Evolutionary conservation across 1,140 invertebrate genomes (phyloP), one percentile per base, ranked within the genome.

Genomic region (Caenorhabditis elegans): DNA sequence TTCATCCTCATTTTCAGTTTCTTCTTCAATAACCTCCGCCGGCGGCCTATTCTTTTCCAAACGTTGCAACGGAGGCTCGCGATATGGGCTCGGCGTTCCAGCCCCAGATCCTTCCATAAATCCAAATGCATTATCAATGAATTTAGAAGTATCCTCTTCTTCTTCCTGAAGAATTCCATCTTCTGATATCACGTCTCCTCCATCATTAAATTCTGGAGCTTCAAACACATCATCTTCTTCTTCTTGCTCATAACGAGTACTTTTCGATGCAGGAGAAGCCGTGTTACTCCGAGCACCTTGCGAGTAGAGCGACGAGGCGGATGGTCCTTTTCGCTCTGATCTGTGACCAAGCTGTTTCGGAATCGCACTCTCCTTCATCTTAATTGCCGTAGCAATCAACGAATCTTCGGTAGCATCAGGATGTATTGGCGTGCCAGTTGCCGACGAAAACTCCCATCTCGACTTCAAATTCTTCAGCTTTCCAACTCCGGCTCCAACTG

Each of bases 401-500:
- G 60, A 70, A 3, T 70, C 60, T 17, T 70, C 60, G 3, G 60
- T 70, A 17, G 60, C 60, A 70, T 70, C 60, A 11, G 60, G 60
- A 22, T 70, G 60, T 70, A 70, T 70, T 17, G 60, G 60, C 1
- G 60, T 70, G 3, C 60, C 60, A 22, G 60, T 70, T 5, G 60
- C 34, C 34, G 60, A 70, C 1, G 26, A 70, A n/a, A 70, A 70
- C n/a, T 70, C 60, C 60, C 60, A 70, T 39, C 60, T 39, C n/a
- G 60, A 70, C 34, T 70, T 70, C 34, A 70, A 8, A 39, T 70
- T 70, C 34, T 70, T 70, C 60, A 70, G 13, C n/a, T 70, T 70
- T 39, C 60, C 60, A 39, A 39, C 19, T 1, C 34, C 34, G 2
- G 60, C 60, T 3, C 60, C 60, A 1, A 39, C 34, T 4, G 39